Evolutionary conservation across 2,888 invertebrate genomes (phyloP).

Genomic region (Dasypogon diadema): DNA sequence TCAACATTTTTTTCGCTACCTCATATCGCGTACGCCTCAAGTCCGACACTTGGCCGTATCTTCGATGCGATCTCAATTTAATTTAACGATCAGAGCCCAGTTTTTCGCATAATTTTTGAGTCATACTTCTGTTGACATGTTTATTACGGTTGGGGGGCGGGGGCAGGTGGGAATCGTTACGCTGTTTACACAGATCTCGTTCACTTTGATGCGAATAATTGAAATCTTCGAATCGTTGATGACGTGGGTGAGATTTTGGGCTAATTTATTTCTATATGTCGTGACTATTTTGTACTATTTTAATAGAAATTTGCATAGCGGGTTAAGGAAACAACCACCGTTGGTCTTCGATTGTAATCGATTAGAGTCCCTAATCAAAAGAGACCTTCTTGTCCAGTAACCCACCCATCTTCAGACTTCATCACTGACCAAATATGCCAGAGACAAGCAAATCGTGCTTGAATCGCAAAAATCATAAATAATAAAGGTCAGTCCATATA

Average conservation of each 20-base stretch:
- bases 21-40: background rate
- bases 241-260: background rate
- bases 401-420: too few species aligned
- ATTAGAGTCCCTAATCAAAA: too few species aligned
- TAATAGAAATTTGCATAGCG: too few species aligned
- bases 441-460: background rate
- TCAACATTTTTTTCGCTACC: background rate
- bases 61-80: slow-evolving; percentile 34
- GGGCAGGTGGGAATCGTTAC: too few species aligned
- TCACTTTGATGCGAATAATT: background rate
- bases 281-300: too few species aligned
- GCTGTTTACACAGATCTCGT: background rate
- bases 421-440: background rate
- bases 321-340: too few species aligned
- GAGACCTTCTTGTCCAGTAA: too few species aligned
- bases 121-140: background rate
- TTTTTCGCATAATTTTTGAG: background rate
- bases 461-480: too few species aligned
- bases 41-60: slow-evolving; percentile 10
- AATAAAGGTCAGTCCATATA: background rate
- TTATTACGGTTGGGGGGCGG: background rate
- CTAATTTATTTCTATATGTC: too few species aligned
- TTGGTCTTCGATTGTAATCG: too few species aligned
- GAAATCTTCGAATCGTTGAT: background rate
- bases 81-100: slow-evolving; percentile 7